Evolutionary conservation across 2,797 vertebrate genomes (phyloP).

Genomic region (Heteromormyrus szaboi): DNA sequence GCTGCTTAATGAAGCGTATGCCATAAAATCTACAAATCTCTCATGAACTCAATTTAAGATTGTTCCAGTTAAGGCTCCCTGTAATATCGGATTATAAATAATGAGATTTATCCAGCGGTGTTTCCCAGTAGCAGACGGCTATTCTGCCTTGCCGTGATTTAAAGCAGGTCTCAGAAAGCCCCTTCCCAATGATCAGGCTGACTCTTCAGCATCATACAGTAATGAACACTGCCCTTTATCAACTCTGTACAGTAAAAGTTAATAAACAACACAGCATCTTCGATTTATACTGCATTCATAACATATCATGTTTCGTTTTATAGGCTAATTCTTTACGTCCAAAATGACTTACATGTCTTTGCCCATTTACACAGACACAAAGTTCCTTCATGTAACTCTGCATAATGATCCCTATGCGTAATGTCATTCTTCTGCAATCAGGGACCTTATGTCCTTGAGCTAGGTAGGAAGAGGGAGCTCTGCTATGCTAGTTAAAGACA

Average conservation of each 20-base stretch:
- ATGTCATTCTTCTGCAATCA: neutral
- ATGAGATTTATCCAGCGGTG: neutral
- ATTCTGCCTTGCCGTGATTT: neutral
- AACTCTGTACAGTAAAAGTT: neutral
- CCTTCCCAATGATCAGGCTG: neutral
- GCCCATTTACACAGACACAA: neutral
- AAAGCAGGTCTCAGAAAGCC: neutral
- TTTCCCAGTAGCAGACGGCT: neutral
- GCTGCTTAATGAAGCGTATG: slow-evolving; percentile 4
- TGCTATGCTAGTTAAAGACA: neutral
- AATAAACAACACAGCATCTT: neutral
- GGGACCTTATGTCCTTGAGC: neutral
- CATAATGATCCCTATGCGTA: neutral
- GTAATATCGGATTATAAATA: neutral
- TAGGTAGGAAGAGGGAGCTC: neutral
- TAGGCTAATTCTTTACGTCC: neutral
- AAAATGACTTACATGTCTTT: neutral
- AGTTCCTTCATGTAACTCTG: neutral
- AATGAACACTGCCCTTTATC: neutral
- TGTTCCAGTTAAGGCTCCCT: neutral
- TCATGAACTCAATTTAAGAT: neutral
- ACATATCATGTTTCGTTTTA: neutral
- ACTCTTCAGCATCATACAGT: neutral
- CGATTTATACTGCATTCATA: neutral
- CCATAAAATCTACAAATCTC: slow-evolving; percentile 2